Percentiles rank a stretch among this genome's conserved stretches.
Conservation (phyloP, 2,797 vertebrate species). For the Sphenopsis melanotis region DNA sequence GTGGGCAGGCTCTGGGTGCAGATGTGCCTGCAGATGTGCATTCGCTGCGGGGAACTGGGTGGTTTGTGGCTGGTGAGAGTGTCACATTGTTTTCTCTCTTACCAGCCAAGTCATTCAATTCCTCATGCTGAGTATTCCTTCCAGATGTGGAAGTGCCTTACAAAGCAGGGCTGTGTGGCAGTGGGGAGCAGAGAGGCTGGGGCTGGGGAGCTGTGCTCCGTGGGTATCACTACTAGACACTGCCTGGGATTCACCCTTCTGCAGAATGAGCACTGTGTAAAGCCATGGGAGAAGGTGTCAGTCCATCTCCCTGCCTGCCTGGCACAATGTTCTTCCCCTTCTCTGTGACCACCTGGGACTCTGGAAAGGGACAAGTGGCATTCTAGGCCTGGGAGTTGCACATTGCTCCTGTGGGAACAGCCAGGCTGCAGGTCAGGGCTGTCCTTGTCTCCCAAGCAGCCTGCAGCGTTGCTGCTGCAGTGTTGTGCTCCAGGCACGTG, state of each 20-base stretch:
- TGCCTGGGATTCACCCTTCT: background rate
- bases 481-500: background rate
- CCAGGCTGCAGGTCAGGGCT: background rate
- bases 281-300: background rate
- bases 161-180: background rate
- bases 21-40: background rate
- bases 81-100: background rate
- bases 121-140: background rate
- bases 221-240: rapidly evolving
- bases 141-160: background rate
- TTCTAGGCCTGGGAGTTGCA: background rate
- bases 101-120: background rate
- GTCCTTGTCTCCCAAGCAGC: background rate
- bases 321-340: background rate
- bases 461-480: background rate
- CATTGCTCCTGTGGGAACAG: background rate
- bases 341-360: background rate
- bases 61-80: background rate
- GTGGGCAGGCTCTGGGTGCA: background rate
- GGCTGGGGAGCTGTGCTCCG: background rate
- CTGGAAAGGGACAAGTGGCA: background rate
- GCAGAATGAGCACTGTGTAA: background rate
- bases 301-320: background rate
- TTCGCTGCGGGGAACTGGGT: rapidly evolving
- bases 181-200: background rate